Percentiles rank a stretch among this genome's conserved stretches.
These are phyloP conservation scores for Cichlasoma orientale DNA, from an alignment of 2,797 vertebrate genomes.

Conservation along the genomic window DNA sequence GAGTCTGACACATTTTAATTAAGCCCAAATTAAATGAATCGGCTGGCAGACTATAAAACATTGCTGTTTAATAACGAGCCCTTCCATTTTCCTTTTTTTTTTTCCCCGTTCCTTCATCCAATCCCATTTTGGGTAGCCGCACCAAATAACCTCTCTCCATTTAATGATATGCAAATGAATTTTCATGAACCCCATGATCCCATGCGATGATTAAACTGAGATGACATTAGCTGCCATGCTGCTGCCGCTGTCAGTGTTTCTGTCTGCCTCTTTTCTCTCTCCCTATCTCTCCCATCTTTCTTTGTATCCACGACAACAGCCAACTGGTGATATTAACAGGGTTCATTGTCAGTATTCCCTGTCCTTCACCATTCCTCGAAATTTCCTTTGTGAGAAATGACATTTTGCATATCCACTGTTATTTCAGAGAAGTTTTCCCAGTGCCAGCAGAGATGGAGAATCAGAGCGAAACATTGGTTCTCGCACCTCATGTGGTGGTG, in stretches of 20 bases:
- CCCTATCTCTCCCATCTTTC: slow-evolving; percentile 68
- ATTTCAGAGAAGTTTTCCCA: slow-evolving; percentile 55
- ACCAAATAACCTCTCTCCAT: slow-evolving; percentile 80
- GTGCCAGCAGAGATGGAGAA: slow-evolving; percentile 19
- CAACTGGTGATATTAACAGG: slow-evolving; percentile 72
- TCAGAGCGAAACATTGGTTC: slow-evolving; percentile 23
- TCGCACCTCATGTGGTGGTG: slow-evolving; percentile 10
- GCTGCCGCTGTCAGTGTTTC: slow-evolving; percentile 76
- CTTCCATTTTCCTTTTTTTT: slow-evolving; percentile 71
- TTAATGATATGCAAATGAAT: slow-evolving; percentile 85
- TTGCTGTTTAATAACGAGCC: slow-evolving; percentile 81
- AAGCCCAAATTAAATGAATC: slow-evolving; percentile 82
- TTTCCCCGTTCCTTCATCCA: slow-evolving; percentile 64
- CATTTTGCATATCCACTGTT: slow-evolving; percentile 60
- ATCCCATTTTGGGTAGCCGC: slow-evolving; percentile 76
- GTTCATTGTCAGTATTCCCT: slow-evolving; percentile 68
- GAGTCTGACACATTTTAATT: slow-evolving; percentile 84
- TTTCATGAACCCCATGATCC: slow-evolving; percentile 84
- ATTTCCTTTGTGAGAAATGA: slow-evolving; percentile 63
- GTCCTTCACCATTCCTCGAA: slow-evolving; percentile 31
- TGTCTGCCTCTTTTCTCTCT: slow-evolving; percentile 68
- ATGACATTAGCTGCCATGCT: slow-evolving; percentile 80
- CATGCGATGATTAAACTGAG: slow-evolving; percentile 81
- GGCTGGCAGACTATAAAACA: slow-evolving; percentile 81
- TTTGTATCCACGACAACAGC: slow-evolving; percentile 71